Evolutionary conservation across 2,797 vertebrate species (phyloP).

Genomic region (Thripadectes ignobilis): DNA sequence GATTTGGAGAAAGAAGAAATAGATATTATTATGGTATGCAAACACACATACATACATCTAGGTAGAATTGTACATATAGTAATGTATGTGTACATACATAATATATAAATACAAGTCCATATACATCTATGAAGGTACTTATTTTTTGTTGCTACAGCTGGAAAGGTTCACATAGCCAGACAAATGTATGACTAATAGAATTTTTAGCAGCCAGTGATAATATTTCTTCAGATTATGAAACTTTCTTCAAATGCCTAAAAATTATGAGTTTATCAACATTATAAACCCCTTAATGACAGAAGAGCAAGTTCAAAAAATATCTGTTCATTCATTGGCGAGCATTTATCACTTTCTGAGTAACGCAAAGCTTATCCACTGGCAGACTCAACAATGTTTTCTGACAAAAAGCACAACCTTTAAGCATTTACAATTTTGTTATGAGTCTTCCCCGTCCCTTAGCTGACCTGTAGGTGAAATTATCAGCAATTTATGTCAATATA

Average conservation of each 20-base stretch:
- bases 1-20: background rate
- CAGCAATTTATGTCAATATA: background rate
- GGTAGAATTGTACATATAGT: background rate
- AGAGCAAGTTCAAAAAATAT: conserved; percentile 23
- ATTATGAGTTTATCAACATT: background rate
- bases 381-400: background rate
- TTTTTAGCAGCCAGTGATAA: conserved; percentile 24
- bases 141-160: conserved; percentile 9
- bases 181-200: background rate
- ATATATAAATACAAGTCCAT: background rate
- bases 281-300: conserved; percentile 50
- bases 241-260: conserved; percentile 32
- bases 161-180: background rate
- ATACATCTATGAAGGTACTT: background rate
- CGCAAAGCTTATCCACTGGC: background rate
- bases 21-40: background rate
- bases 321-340: background rate
- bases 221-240: conserved; percentile 36
- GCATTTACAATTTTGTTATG: background rate
- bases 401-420: background rate
- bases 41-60: background rate
- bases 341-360: conserved; percentile 61
- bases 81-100: background rate
- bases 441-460: background rate
- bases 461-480: background rate